Conservation (phyloP, 2,888 invertebrate species). For the Cryptocephalus moraei region DNA sequence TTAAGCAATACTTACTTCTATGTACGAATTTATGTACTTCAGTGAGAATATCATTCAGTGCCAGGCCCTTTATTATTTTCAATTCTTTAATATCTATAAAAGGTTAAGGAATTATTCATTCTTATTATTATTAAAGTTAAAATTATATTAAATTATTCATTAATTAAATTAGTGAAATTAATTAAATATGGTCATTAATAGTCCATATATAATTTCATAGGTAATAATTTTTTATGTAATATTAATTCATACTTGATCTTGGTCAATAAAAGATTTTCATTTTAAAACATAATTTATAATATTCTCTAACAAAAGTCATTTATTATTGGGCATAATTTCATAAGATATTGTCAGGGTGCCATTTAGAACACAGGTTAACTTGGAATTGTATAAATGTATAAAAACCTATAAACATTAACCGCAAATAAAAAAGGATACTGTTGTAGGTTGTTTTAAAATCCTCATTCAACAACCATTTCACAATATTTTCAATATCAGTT, state of each 20-base stretch:
- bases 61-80: conserved; percentile 82
- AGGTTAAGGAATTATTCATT: conserved; percentile 7
- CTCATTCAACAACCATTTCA: conserved; percentile 77
- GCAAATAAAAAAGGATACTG: conserved; percentile 43
- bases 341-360: not conserved
- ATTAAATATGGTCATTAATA: no score
- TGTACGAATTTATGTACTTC: conserved; percentile 81
- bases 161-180: no score
- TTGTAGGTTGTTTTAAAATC: conserved; percentile 64
- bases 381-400: no score
- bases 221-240: no score
- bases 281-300: no score
- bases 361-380: not conserved
- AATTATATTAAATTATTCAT: no score
- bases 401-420: not conserved
- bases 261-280: no score
- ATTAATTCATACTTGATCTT: no score
- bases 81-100: conserved; percentile 64
- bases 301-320: no score
- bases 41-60: conserved; percentile 85
- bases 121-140: no score
- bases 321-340: no score
- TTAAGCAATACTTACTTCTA: conserved; percentile 57
- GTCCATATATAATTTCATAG: no score
- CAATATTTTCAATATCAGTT: conserved; percentile 76